Percentiles rank a stretch among this genome's conserved stretches.
phyloP scores from a whole-genome alignment of 37 sponge, comb jelly and placozoan genomes.

The Cliona cf. orientalis region DNA sequence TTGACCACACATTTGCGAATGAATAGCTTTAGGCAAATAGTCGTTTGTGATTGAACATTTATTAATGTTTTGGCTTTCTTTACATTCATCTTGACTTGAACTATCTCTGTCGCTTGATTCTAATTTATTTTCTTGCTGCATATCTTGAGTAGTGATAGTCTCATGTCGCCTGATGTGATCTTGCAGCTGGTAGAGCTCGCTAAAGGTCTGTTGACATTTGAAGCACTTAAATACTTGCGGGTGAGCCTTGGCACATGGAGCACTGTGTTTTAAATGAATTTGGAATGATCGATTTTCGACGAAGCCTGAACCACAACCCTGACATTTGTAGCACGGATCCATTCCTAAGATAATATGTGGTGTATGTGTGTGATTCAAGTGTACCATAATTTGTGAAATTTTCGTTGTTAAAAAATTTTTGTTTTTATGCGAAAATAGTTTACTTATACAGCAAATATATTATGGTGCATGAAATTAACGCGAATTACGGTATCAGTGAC shows the following conservation, averaged over 20 bases:
- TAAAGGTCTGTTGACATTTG: conserved; percentile 56
- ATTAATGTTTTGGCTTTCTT: no score
- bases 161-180: conserved; percentile 60
- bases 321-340: conserved; percentile 12
- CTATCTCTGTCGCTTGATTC: neutral
- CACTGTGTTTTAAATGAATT: conserved; percentile 49
- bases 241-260: conserved; percentile 49
- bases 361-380: no score
- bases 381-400: no score
- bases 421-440: no score
- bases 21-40: conserved; percentile 46
- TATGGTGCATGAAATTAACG: no score
- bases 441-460: no score
- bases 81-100: no score
- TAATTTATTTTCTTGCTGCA: neutral
- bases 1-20: conserved; percentile 65
- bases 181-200: conserved; percentile 48
- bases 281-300: conserved; percentile 52
- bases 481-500: no score
- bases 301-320: conserved; percentile 45
- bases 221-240: conserved; percentile 59
- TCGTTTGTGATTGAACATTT: no score
- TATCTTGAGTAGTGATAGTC: neutral
- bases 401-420: no score
- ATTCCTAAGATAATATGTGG: neutral